Evolutionary conservation across 2,113 vertebrate species (phyloP).

Genomic region (Gadus chalcogrammus): DNA sequence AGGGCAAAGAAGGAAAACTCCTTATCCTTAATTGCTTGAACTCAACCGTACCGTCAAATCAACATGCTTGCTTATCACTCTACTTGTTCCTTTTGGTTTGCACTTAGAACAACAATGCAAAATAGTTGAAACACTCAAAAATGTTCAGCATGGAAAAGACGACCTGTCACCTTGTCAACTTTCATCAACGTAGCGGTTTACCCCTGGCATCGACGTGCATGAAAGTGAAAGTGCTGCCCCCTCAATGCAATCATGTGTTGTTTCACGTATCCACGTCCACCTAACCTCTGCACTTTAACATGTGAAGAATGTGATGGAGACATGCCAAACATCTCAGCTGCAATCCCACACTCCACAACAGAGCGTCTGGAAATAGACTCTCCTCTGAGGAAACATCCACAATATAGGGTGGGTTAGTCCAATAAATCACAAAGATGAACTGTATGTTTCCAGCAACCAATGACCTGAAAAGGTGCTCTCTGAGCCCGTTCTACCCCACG

Average conservation of each 20-base stretch:
- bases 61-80: background rate
- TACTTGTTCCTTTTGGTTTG: background rate
- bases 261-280: background rate
- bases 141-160: no score
- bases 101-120: no score
- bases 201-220: no score
- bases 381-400: constrained; percentile 44
- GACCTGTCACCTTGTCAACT: no score
- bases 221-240: background rate
- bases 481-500: no score
- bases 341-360: constrained; percentile 71
- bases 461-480: background rate
- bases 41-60: constrained; percentile 8
- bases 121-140: background rate
- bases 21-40: constrained; percentile 49
- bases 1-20: constrained; percentile 24
- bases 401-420: constrained; percentile 42
- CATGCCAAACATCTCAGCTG: constrained; percentile 67
- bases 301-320: constrained; percentile 69
- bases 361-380: constrained; percentile 62
- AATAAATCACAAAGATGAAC: constrained; percentile 25
- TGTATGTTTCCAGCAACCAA: background rate
- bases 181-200: no score
- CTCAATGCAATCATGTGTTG: background rate
- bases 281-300: constrained; percentile 71